Evolutionary conservation across 2,888 invertebrate genomes (phyloP).

Genomic region (Galerucella calmariensis): DNA sequence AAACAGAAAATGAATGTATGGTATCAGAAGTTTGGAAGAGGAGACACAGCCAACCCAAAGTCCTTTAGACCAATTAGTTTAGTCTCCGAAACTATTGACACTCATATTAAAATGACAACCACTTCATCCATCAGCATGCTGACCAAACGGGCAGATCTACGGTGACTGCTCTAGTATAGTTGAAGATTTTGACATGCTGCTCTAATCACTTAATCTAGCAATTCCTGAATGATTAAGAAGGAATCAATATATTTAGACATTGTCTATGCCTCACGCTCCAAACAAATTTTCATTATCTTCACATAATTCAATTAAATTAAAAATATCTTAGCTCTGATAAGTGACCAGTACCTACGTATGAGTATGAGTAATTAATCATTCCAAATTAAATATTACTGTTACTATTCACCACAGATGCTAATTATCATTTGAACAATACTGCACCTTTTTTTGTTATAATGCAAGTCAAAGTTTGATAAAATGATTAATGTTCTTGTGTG

Average conservation of each 20-base stretch:
- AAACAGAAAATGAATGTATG: too few relatives aligned
- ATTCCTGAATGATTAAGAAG: neutral
- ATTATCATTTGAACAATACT: constrained; percentile 58
- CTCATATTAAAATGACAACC: too few relatives aligned
- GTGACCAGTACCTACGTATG: constrained; percentile 5
- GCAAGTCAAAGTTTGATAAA: constrained; percentile 44
- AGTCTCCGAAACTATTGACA: too few relatives aligned
- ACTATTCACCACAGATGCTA: constrained; percentile 56
- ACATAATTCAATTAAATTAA: neutral
- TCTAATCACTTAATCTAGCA: too few relatives aligned
- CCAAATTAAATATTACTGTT: constrained; percentile 59
- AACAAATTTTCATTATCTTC: neutral
- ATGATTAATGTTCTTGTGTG: constrained; percentile 44
- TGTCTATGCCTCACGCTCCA: neutral
- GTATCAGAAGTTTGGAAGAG: too few relatives aligned
- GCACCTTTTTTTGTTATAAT: constrained; percentile 50
- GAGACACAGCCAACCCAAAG: too few relatives aligned
- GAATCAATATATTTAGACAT: neutral
- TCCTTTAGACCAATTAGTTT: too few relatives aligned
- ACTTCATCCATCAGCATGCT: too few relatives aligned
- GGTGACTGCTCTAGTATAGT: too few relatives aligned
- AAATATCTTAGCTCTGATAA: neutral
- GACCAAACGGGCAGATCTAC: too few relatives aligned
- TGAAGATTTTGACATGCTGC: too few relatives aligned
- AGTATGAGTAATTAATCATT: constrained; percentile 56